Conservation (phyloP, 2,888 invertebrate species). For the Heteromyza rotundicornis region DNA sequence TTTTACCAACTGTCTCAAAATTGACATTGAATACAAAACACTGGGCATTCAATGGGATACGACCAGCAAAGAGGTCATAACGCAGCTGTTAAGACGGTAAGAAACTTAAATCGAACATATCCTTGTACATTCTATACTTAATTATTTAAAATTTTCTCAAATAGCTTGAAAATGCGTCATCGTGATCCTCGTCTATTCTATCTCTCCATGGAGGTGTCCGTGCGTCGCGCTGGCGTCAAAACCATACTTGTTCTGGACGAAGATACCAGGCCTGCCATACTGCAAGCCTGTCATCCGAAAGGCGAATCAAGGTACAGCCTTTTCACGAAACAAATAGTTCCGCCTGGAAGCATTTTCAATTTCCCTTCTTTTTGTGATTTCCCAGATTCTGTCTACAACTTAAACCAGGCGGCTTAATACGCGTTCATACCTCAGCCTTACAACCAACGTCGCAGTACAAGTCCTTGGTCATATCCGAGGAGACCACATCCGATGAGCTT, state of each 20-base stretch:
- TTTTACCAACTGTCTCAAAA: slow-evolving; percentile 84
- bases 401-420: slow-evolving; percentile 87
- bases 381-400: slow-evolving; percentile 84
- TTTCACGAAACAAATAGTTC: no score
- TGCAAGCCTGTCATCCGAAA: slow-evolving; percentile 92
- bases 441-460: slow-evolving; percentile 94
- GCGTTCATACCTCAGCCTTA: slow-evolving; percentile 89
- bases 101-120: slow-evolving; percentile 14
- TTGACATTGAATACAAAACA: slow-evolving; percentile 96
- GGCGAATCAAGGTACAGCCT: slow-evolving; percentile 81
- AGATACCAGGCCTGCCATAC: slow-evolving; percentile 85
- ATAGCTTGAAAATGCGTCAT: slow-evolving; percentile 79
- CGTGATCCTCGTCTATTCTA: slow-evolving; percentile 92
- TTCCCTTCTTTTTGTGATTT: slow-evolving; percentile 19
- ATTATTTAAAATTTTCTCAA: background rate
- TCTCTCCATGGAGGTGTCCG: slow-evolving; percentile 92
- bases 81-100: slow-evolving; percentile 83
- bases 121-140: background rate
- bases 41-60: slow-evolving; percentile 88
- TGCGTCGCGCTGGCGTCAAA: slow-evolving; percentile 80
- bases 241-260: slow-evolving; percentile 86
- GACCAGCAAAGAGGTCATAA: slow-evolving; percentile 85
- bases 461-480: slow-evolving; percentile 85
- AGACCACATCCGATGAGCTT: slow-evolving; percentile 87
- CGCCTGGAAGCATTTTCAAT: no score